A percentile compares a stretch with the other conserved stretches of the same genome.
phyloP scores from a whole-genome alignment of 2,888 invertebrate genomes.

The Lasioglossum vierecki region DNA sequence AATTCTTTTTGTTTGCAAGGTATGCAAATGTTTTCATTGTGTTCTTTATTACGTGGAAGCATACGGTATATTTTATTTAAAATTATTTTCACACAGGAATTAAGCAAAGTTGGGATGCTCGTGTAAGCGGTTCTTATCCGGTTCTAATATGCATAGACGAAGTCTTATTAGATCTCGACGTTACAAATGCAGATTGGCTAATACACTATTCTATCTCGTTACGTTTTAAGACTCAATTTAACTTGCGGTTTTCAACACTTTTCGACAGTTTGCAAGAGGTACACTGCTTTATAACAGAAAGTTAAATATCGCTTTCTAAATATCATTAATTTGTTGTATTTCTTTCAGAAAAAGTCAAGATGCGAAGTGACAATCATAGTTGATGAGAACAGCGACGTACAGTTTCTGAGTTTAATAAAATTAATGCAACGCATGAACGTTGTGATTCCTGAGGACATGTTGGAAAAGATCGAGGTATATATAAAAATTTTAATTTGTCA shows the following conservation, averaged over 20 bases:
- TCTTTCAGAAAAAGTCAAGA: conserved; percentile 67
- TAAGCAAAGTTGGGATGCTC: conserved; percentile 83
- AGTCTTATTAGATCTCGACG: conserved; percentile 86
- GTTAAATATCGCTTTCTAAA: not conserved
- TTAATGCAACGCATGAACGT: conserved; percentile 85
- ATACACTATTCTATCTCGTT: conserved; percentile 90
- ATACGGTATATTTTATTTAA: not conserved
- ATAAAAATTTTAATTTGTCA: not conserved
- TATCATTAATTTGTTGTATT: conserved; percentile 22
- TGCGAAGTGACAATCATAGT: conserved; percentile 85
- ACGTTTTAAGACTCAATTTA: conserved; percentile 87
- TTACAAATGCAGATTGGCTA: conserved; percentile 88
- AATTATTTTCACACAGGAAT: conserved; percentile 74
- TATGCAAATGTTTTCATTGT: conserved; percentile 35
- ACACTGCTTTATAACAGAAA: conserved; percentile 27
- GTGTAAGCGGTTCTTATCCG: conserved; percentile 84
- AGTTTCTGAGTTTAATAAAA: conserved; percentile 87
- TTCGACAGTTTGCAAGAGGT: conserved; percentile 86
- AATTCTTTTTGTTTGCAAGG: conserved; percentile 68
- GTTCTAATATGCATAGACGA: conserved; percentile 90
- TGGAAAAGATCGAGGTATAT: conserved; percentile 78
- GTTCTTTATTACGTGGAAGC: not conserved
- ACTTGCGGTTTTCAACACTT: conserved; percentile 88
- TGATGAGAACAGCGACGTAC: conserved; percentile 86
- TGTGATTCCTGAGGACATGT: conserved; percentile 75